Conservation (phyloP, 1,140 invertebrate species). For the Odontomachus brunneus region DNA sequence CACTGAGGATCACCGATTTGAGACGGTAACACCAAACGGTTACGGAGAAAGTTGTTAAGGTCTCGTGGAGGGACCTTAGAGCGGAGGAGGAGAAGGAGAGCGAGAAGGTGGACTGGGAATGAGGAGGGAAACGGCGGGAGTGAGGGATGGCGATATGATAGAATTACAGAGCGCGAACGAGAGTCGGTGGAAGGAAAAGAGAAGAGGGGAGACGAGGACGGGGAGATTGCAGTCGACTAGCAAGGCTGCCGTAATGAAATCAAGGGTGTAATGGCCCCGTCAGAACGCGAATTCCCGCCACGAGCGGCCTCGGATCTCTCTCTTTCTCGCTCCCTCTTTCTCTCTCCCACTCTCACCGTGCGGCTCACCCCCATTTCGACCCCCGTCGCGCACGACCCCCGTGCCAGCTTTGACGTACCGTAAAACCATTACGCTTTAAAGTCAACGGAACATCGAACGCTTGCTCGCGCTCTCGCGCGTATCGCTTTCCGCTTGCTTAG, state of each 20-base stretch:
- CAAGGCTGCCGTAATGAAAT: slow-evolving; percentile 81
- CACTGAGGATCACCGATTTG: slow-evolving; percentile 71
- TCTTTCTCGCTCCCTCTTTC: too few species aligned
- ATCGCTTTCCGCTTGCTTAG: slow-evolving; percentile 69
- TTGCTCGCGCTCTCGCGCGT: slow-evolving; percentile 64
- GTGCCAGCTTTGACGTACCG: slow-evolving; percentile 76
- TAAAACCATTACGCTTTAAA: slow-evolving; percentile 80
- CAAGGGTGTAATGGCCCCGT: slow-evolving; percentile 83
- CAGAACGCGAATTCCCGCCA: slow-evolving; percentile 78
- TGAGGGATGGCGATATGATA: slow-evolving; percentile 45
- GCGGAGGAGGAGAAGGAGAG: neutral
- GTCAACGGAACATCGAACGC: slow-evolving; percentile 75
- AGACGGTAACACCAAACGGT: slow-evolving; percentile 77
- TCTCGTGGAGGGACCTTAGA: slow-evolving; percentile 1
- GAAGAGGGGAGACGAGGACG: slow-evolving; percentile 55
- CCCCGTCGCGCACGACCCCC: slow-evolving; percentile 56
- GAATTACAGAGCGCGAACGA: slow-evolving; percentile 61
- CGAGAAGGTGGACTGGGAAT: slow-evolving; percentile 7
- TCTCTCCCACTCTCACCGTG: slow-evolving; percentile 62
- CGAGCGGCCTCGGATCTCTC: slow-evolving; percentile 65
- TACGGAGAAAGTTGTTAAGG: slow-evolving; percentile 60
- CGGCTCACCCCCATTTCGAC: slow-evolving; percentile 66
- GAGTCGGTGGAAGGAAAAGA: slow-evolving; percentile 66
- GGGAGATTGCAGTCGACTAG: slow-evolving; percentile 79
- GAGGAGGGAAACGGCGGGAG: slow-evolving; percentile 47